Percentiles rank a stretch among this genome's conserved stretches.
These are phyloP conservation scores for Neotoma lepida DNA, from an alignment of 2,113 vertebrate species.

Conservation along the genomic window DNA sequence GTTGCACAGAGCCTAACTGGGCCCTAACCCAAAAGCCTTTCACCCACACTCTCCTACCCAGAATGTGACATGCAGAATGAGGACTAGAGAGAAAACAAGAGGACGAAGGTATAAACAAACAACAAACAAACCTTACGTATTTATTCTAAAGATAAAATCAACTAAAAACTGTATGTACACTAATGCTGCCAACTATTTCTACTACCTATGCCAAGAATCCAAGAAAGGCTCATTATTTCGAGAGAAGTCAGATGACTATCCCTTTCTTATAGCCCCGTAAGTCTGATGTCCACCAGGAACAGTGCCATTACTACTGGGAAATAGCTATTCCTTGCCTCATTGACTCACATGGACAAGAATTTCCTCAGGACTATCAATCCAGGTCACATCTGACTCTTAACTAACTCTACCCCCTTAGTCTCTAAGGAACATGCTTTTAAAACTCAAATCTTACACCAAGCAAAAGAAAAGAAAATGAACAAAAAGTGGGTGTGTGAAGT, in stretches of 20 bases:
- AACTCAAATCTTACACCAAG: constrained; percentile 16
- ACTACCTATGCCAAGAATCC: constrained; percentile 6
- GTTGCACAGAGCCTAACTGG: not conserved
- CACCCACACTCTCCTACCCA: not conserved
- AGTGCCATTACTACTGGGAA: not conserved
- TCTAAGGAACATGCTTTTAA: not conserved
- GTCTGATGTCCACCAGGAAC: not conserved
- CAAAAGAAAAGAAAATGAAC: constrained; percentile 12
- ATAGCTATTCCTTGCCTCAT: not conserved
- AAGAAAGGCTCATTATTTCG: constrained; percentile 10
- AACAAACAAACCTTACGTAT: not conserved
- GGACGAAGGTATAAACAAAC: not conserved
- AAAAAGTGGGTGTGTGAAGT: not conserved
- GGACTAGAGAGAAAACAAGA: not conserved
- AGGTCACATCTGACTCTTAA: not conserved
- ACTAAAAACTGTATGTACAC: not conserved
- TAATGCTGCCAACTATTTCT: not conserved
- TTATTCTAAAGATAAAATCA: constrained; percentile 45
- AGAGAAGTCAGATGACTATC: not conserved
- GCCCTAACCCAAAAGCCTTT: too few relatives aligned
- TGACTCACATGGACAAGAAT: not conserved
- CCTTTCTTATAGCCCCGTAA: not conserved
- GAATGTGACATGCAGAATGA: constrained; percentile 8
- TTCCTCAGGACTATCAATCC: not conserved
- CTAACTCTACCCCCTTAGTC: not conserved